Evolutionary conservation across 2,113 vertebrate species (phyloP), one percentile per base, ranked within the genome.

Genomic region (Zeus faber): DNA sequence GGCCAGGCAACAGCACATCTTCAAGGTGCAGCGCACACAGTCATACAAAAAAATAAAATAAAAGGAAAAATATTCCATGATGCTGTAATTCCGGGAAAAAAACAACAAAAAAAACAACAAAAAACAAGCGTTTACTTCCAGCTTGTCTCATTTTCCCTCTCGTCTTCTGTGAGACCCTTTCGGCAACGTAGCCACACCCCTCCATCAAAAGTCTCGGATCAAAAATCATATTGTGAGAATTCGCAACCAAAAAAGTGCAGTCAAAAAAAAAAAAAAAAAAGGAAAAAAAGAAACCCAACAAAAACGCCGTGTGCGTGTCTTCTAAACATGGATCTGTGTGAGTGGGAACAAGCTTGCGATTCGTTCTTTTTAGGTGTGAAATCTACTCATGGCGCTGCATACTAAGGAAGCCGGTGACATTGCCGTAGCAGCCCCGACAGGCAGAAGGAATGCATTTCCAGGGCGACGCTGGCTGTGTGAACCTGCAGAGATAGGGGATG

Each of bases 371-470:
- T 13, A 10, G 10, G 48, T 14, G 54, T 53, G 56, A 63, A 58
- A 64, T 63, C 26, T 40, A 29, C 51, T 49, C 31, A 44, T 21
- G 60, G 60, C 50, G 45, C 68, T 44, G 44, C 75, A 76, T 76
- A 66, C 49, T 3, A 62, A 56, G 24, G 71, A 63, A 22, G 37
- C 41, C 50, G 60, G 33, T 47, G 52, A 35, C 51, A 29, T 20
- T 11, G 48, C 20, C 51, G 53, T 47, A 55, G 44, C 25, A 26
- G 25, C 61, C 54, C n/a, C 29, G 51, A 71, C 6, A 40, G 53
- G 53, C 11, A n/a, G 65, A 67, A 58, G 16, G 41, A 59, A 74
- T 57, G 55, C 58, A 54, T 64, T 63, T 74, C 76, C 64, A 65
- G 54, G 60, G 68, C 64, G 70, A 66, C 53, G 61, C 54, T 72